Conservation (phyloP, 1,140 invertebrate genomes). For the Pseudomyrmex cubaensis region DNA sequence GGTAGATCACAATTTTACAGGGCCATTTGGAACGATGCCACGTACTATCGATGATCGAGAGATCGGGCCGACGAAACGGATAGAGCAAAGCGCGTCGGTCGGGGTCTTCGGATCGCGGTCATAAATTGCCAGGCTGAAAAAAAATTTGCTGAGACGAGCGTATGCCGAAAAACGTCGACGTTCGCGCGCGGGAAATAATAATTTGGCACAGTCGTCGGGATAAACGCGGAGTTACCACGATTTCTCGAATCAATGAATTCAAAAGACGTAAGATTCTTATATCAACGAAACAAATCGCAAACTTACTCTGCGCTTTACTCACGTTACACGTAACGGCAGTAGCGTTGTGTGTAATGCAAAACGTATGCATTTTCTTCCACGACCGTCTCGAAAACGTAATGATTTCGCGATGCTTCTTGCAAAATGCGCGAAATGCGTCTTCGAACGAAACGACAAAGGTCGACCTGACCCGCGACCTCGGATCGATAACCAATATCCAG, state of each 20-base stretch:
- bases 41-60: conserved; percentile 61
- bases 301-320: background rate
- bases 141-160: conserved; percentile 57
- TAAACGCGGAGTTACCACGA: conserved; percentile 28
- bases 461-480: background rate
- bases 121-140: conserved; percentile 46
- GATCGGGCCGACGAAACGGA: conserved; percentile 40
- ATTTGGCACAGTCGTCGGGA: conserved; percentile 26
- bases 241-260: conserved; percentile 6
- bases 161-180: conserved; percentile 36
- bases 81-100: conserved; percentile 13
- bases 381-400: conserved; percentile 25
- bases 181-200: conserved; percentile 52
- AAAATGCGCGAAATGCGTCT: background rate
- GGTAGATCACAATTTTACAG: conserved; percentile 34
- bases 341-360: background rate
- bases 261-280: no score
- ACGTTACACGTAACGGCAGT: background rate
- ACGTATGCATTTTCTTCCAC: background rate
- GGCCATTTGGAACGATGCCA: conserved; percentile 48
- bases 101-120: conserved; percentile 31
- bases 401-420: background rate
- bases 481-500: conserved; percentile 73
- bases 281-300: background rate
- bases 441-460: conserved; percentile 46